Percentiles rank a stretch among this genome's conserved stretches.
phyloP scores from a whole-genome alignment of 2,888 invertebrate genomes.

The Yponomeuta sedellus region DNA sequence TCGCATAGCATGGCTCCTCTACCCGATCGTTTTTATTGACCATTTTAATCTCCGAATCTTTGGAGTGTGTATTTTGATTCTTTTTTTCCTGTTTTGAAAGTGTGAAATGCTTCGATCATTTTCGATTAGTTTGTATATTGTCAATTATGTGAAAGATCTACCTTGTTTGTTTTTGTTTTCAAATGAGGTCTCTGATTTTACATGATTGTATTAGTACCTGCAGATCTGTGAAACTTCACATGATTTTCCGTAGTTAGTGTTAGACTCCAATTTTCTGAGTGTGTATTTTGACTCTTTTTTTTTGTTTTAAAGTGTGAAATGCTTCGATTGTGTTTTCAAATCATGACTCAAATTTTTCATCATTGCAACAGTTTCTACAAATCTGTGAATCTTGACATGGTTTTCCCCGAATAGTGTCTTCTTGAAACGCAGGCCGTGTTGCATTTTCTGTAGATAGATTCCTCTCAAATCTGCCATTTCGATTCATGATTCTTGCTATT shows the following conservation, averaged over 20 bases:
- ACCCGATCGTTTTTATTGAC: conserved; percentile 5
- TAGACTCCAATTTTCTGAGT: neutral
- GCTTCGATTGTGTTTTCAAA: neutral
- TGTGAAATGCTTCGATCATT: neutral
- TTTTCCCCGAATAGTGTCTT: neutral
- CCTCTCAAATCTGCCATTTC: neutral
- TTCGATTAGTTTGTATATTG: neutral
- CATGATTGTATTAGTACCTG: no score
- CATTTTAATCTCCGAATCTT: neutral
- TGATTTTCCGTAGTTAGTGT: neutral
- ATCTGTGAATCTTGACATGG: no score
- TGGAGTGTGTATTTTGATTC: neutral
- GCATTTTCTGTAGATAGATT: neutral
- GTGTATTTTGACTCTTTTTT: neutral
- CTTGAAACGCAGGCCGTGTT: neutral
- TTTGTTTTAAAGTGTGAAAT: neutral
- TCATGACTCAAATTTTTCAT: no score
- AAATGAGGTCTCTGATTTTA: neutral
- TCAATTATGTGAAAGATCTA: neutral
- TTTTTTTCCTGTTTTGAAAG: neutral
- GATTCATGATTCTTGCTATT: neutral
- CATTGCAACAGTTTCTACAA: no score
- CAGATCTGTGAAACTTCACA: no score
- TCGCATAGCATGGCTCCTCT: conserved; percentile 1
- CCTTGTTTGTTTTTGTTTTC: neutral